phyloP scores from a whole-genome alignment of 2,888 invertebrate genomes.

The Aromia moschata region DNA sequence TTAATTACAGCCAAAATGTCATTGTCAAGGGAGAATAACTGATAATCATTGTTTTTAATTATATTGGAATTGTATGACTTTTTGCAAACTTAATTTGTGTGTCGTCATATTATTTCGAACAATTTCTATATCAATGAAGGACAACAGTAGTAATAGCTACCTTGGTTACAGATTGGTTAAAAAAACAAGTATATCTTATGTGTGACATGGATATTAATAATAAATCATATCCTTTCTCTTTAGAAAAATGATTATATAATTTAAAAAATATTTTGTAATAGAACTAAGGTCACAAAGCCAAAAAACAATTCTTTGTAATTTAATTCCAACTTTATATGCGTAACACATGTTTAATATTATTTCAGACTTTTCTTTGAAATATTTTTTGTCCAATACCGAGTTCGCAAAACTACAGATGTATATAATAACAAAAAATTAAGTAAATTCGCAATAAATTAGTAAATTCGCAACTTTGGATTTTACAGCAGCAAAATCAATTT shows the following conservation, averaged over 20 bases:
- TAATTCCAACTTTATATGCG: background rate
- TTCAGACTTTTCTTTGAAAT: background rate
- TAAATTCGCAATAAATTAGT: no score
- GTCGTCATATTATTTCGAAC: no score
- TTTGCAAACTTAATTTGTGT: no score
- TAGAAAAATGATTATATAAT: background rate
- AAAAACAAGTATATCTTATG: background rate
- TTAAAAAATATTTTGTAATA: background rate
- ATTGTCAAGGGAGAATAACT: no score
- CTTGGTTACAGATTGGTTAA: background rate
- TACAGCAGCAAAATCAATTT: no score
- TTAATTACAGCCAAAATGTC: no score
- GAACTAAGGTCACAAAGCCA: background rate
- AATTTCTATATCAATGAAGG: no score
- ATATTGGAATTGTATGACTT: background rate
- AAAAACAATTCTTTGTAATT: background rate
- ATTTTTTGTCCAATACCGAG: no score
- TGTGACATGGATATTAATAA: constrained; percentile 4
- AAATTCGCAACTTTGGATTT: no score
- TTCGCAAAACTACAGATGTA: no score
- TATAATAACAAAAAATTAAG: no score
- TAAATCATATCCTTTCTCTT: constrained; percentile 1
- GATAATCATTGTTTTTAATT: no score
- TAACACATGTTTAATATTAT: background rate
- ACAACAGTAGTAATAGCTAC: background rate